phyloP scores from a whole-genome alignment of 2,888 invertebrate genomes.

The Sceliomorpha sp. region DNA sequence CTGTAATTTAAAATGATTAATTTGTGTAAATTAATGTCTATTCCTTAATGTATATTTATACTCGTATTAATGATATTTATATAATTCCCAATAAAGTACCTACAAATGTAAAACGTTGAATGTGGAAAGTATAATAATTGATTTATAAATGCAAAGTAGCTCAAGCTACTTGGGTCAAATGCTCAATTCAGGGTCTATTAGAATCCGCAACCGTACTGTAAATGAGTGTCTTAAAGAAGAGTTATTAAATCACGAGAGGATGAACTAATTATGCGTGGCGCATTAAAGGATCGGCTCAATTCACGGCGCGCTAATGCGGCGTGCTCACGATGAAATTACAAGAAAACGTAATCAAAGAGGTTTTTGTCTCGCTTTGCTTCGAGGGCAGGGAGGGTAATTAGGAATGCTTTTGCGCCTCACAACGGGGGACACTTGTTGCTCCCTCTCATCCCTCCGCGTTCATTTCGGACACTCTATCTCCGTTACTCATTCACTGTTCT shows the following conservation, averaged over 20 bases:
- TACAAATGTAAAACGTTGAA: no score
- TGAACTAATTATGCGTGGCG: conserved; percentile 69
- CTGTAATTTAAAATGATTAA: conserved; percentile 80
- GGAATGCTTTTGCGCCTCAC: conserved; percentile 77
- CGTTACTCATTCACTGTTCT: conserved; percentile 57
- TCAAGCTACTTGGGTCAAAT: no score
- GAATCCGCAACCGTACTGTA: conserved; percentile 25
- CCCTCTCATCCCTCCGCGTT: conserved; percentile 47
- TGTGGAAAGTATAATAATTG: no score
- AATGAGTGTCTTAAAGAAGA: conserved; percentile 43
- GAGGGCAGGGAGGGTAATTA: conserved; percentile 75
- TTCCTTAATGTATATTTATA: no score
- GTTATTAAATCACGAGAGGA: conserved; percentile 54
- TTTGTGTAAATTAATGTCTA: no score
- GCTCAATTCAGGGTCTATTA: conserved; percentile 43
- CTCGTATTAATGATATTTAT: no score
- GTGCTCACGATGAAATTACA: conserved; percentile 74
- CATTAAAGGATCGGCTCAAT: conserved; percentile 72
- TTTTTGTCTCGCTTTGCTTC: conserved; percentile 77
- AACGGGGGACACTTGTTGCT: conserved; percentile 79
- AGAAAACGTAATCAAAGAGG: conserved; percentile 78
- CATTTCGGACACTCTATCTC: conserved; percentile 52
- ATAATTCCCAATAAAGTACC: conserved; percentile 30
- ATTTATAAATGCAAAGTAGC: no score
- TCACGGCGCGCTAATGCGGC: conserved; percentile 59